Conservation (phyloP, 2,888 invertebrate species). For the Phortica okadai region DNA sequence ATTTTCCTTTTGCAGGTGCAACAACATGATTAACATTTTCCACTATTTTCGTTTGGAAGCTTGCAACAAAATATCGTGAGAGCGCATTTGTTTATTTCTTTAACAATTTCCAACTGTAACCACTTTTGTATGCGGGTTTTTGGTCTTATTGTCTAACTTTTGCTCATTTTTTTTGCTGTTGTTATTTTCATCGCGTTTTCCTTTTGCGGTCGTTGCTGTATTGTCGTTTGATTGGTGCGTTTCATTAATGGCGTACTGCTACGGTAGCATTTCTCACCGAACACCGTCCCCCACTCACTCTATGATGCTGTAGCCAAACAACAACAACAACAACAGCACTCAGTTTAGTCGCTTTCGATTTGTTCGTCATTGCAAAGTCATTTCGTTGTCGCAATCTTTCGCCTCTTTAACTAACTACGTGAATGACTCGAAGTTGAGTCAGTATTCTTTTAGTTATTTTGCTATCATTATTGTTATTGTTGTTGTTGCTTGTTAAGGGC, state of each 20-base stretch:
- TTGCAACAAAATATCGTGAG: constrained; percentile 59
- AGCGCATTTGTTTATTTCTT: constrained; percentile 48
- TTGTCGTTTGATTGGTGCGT: background rate
- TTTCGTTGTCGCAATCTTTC: background rate
- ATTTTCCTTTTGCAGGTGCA: constrained; percentile 31
- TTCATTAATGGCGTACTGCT: background rate
- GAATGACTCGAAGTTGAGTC: no score
- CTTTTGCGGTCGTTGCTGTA: background rate
- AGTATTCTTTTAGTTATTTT: no score
- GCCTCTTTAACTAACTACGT: background rate
- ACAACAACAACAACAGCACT: no score
- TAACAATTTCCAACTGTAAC: constrained; percentile 66
- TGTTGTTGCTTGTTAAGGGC: no score
- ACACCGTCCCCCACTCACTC: no score
- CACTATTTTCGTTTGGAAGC: constrained; percentile 27
- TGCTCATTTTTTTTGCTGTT: background rate
- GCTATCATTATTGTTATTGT: no score
- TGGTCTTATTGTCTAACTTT: background rate
- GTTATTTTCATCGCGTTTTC: background rate
- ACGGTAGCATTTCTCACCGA: background rate
- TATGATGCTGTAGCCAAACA: no score
- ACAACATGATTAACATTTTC: constrained; percentile 27
- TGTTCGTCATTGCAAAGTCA: background rate
- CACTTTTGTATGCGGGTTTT: constrained; percentile 17
- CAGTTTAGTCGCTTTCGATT: constrained; percentile 38